Conservation (phyloP, 1,140 invertebrate genomes). For the Archivesica marissinica region DNA sequence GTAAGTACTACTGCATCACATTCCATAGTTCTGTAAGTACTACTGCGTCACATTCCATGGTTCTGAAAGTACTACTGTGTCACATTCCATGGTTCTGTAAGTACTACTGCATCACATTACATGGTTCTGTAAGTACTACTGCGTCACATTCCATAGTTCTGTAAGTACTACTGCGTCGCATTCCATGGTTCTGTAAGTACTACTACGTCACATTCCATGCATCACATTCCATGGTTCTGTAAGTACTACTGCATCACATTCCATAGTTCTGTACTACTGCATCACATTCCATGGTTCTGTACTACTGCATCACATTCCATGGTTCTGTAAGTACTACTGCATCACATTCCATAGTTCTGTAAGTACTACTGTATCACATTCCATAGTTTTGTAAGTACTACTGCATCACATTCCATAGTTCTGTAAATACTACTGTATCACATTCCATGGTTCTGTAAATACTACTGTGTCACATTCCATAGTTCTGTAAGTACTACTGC, state of each 20-base stretch:
- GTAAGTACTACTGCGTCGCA: constrained; percentile 85
- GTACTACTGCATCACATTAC: constrained; percentile 86
- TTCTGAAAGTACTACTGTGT: constrained; percentile 84
- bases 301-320: constrained; percentile 87
- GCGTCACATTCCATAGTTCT: constrained; percentile 85
- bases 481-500: constrained; percentile 87
- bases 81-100: constrained; percentile 88
- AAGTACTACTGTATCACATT: constrained; percentile 79
- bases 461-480: constrained; percentile 87
- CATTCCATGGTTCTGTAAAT: constrained; percentile 66
- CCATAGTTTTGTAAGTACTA: constrained; percentile 77
- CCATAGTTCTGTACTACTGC: constrained; percentile 86
- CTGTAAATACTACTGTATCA: constrained; percentile 84
- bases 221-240: constrained; percentile 89
- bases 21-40: constrained; percentile 88
- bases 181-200: constrained; percentile 88
- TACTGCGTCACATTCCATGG: not conserved
- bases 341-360: constrained; percentile 89
- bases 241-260: constrained; percentile 70
- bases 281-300: constrained; percentile 72
- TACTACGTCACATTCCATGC: constrained; percentile 86
- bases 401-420: constrained; percentile 88
- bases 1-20: constrained; percentile 84
- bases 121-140: constrained; percentile 87
- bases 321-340: constrained; percentile 86